Percentiles rank a stretch among this genome's conserved stretches.
Conservation (phyloP, 2,888 invertebrate species). For the Rotaria magnacalcarata region DNA sequence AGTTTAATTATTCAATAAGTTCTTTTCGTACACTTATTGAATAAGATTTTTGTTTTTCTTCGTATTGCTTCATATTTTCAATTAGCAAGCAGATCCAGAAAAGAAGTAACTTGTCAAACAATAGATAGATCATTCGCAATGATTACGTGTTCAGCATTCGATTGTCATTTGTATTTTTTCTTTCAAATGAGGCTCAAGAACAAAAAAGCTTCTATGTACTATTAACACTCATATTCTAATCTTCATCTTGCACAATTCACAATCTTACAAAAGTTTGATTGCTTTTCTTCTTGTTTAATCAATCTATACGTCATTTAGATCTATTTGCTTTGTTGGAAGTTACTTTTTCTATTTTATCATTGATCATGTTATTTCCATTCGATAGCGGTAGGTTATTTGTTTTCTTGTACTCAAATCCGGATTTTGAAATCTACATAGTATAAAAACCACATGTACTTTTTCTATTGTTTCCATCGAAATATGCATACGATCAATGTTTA, state of each 20-base stretch:
- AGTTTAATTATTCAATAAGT: too few species aligned
- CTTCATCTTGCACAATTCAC: neutral
- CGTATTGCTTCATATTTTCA: neutral
- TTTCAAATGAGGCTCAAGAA: neutral
- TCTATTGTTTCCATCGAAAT: too few species aligned
- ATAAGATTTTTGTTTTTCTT: too few species aligned
- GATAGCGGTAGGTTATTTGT: neutral
- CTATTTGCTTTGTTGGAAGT: neutral
- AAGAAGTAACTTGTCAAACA: neutral
- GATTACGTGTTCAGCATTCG: neutral
- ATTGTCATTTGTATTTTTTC: neutral
- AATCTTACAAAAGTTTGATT: neutral
- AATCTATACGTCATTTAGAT: neutral
- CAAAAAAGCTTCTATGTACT: neutral
- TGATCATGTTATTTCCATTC: neutral
- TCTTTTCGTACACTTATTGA: too few species aligned
- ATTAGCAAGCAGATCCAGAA: neutral
- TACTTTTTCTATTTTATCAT: neutral
- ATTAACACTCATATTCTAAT: neutral
- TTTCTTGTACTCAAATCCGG: neutral
- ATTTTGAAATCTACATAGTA: neutral
- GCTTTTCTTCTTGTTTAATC: neutral
- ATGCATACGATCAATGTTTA: too few species aligned
- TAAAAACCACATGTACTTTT: neutral
- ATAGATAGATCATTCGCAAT: neutral